These are phyloP conservation scores for Dasypus novemcinctus DNA, from an alignment of 2,113 vertebrate genomes.

Conservation along the genomic window DNA sequence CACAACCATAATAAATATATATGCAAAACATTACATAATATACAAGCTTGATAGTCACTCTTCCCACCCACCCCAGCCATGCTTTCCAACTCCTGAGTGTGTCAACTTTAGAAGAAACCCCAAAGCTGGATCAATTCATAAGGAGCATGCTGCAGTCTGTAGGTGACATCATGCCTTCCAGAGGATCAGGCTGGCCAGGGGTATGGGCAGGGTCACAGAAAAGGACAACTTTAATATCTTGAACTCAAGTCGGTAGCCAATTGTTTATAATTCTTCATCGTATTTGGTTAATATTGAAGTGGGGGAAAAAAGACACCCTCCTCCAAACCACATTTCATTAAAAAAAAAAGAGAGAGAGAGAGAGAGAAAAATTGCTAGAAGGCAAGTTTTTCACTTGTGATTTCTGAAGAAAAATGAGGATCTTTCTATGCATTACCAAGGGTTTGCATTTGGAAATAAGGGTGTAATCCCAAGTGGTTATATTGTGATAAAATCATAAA, in stretches of 20 bases:
- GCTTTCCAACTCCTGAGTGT: background rate
- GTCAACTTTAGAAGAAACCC: background rate
- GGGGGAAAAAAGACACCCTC: background rate
- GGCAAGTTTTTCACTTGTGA: conserved; percentile 44
- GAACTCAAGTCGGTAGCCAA: conserved; percentile 15
- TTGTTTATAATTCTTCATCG: background rate
- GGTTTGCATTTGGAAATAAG: conserved; percentile 46
- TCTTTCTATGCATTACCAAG: background rate
- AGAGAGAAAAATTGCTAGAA: background rate
- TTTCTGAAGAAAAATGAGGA: conserved; percentile 22
- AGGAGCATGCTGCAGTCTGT: background rate
- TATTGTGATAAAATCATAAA: conserved; percentile 39
- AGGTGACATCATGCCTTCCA: background rate
- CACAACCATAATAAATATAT: conserved; percentile 4
- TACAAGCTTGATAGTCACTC: background rate
- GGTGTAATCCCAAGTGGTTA: background rate
- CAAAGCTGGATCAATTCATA: background rate
- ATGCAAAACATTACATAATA: background rate
- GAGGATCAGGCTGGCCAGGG: background rate
- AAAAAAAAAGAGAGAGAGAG: conserved; percentile 32
- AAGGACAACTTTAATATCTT: background rate
- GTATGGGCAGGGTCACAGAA: background rate
- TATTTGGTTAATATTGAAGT: conserved; percentile 26
- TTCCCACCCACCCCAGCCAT: background rate
- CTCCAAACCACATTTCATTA: conserved; percentile 13